A percentile compares a stretch with the other conserved stretches of the same genome.
phyloP scores from a whole-genome alignment of 2,113 vertebrate genomes.

The Pygoscelis antarcticus region DNA sequence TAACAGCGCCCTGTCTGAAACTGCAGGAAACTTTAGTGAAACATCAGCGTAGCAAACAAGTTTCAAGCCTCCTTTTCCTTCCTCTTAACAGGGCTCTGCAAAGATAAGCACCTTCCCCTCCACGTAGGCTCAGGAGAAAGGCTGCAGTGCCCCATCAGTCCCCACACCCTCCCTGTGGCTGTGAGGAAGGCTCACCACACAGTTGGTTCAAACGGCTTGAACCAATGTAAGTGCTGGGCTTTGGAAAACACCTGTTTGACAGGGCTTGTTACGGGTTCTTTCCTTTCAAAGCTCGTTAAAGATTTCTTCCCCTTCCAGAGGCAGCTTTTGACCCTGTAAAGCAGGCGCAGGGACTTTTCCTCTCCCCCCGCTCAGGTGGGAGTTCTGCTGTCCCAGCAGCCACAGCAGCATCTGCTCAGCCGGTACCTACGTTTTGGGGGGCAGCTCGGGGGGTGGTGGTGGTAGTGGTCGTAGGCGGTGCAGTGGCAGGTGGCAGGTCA shows the following conservation, averaged over 20 bases:
- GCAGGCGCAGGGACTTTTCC: neutral
- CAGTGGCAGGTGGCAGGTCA: neutral
- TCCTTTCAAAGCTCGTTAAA: neutral
- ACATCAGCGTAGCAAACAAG: neutral
- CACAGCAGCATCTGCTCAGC: accelerated
- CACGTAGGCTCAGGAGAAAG: neutral
- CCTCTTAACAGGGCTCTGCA: neutral
- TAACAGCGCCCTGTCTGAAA: neutral
- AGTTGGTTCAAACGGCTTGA: no score
- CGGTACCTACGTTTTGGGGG: neutral
- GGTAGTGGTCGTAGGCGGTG: neutral
- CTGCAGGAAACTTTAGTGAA: neutral
- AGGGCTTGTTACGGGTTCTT: accelerated
- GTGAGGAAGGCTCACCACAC: accelerated
- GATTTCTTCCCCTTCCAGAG: neutral
- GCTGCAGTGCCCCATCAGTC: accelerated
- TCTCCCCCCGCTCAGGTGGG: neutral
- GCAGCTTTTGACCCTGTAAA: neutral
- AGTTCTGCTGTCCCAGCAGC: neutral
- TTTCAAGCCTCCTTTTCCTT: neutral
- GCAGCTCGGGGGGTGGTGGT: neutral
- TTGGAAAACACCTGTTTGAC: neutral
- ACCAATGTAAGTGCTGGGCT: accelerated
- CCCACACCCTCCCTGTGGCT: neutral
- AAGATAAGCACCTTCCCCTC: neutral